phyloP scores from a whole-genome alignment of 2,113 vertebrate genomes.

The Leucoraja erinaceus region DNA sequence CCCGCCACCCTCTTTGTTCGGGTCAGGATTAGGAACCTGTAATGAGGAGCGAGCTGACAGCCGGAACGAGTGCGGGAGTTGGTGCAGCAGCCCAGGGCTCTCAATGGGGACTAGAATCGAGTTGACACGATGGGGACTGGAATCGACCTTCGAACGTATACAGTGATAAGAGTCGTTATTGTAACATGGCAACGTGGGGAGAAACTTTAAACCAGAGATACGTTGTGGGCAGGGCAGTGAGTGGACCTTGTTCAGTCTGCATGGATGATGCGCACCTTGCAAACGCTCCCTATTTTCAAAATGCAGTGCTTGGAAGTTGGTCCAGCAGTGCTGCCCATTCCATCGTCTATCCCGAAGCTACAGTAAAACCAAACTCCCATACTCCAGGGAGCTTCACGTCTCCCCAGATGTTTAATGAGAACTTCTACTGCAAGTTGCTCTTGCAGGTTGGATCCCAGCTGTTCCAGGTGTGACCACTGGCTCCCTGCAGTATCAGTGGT shows the following conservation, averaged over 20 bases:
- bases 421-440: too few relatives aligned
- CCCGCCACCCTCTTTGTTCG: constrained; percentile 85
- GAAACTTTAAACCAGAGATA: not conserved
- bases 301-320: not conserved
- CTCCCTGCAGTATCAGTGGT: too few relatives aligned
- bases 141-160: not conserved
- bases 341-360: too few relatives aligned
- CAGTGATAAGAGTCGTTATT: not conserved
- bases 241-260: not conserved
- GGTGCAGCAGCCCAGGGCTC: not conserved
- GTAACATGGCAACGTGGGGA: not conserved
- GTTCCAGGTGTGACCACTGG: too few relatives aligned
- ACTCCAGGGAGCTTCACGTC: too few relatives aligned
- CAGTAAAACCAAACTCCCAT: too few relatives aligned
- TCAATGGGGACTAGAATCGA: not conserved
- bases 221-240: not conserved
- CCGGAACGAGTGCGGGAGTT: not conserved
- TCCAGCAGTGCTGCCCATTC: too few relatives aligned
- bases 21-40: constrained; percentile 52
- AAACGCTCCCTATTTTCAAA: not conserved
- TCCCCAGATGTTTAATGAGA: too few relatives aligned
- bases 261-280: not conserved
- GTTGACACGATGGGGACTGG: not conserved
- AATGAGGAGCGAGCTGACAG: constrained; percentile 38
- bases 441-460: too few relatives aligned